Evolutionary conservation across 2,797 vertebrate genomes (phyloP).

Genomic region (Trachurus trachurus): DNA sequence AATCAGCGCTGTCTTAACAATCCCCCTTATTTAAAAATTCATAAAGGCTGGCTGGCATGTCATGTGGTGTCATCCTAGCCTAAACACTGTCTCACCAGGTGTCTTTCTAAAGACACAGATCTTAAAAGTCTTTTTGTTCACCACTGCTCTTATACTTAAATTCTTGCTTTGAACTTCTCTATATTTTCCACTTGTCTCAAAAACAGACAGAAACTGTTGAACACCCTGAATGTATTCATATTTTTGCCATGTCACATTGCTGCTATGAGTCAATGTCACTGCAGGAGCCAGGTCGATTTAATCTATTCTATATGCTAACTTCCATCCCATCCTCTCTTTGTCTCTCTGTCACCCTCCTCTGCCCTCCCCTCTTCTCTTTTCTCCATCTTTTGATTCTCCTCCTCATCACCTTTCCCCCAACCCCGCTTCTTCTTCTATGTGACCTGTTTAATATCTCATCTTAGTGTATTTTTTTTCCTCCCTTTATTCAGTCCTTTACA

Average conservation of each 20-base stretch:
- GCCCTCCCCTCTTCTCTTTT: conserved; percentile 17
- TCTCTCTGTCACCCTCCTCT: conserved; percentile 15
- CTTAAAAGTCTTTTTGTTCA: not conserved
- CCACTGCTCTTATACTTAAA: not conserved
- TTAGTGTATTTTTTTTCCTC: not conserved
- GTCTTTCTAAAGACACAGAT: too few species aligned
- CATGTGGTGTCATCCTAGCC: not conserved
- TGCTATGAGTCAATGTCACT: conserved; percentile 13
- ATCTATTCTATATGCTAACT: conserved; percentile 28
- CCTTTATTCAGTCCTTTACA: conserved; percentile 32
- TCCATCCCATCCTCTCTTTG: conserved; percentile 7
- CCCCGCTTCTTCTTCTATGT: conserved; percentile 3
- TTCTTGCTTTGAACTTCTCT: not conserved
- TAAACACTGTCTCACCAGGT: not conserved
- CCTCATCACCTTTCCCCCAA: conserved; percentile 22
- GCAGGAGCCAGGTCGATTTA: conserved; percentile 31
- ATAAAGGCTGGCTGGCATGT: not conserved
- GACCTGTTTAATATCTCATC: conserved; percentile 28
- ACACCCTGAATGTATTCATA: conserved; percentile 2
- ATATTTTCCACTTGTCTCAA: not conserved
- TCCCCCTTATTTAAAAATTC: not conserved
- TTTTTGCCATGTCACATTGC: conserved; percentile 21
- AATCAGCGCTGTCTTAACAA: not conserved
- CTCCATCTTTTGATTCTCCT: conserved; percentile 33
- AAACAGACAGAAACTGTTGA: not conserved